Base-by-base conservation (phyloP, 2,888 invertebrate genomes). In the Seira ritae region DNA sequence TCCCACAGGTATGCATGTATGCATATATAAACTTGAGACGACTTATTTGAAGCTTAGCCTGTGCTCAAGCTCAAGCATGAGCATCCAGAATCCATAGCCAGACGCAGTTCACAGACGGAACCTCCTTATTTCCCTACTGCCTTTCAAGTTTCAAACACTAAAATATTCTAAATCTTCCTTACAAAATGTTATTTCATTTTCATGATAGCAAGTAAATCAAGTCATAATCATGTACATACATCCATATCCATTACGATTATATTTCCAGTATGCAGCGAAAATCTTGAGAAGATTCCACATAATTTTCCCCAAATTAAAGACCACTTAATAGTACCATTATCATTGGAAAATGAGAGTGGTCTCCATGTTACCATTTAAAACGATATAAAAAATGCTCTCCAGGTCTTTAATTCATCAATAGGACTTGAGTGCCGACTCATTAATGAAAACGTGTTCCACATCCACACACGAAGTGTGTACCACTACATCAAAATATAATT, bases 251-350 rank as follows among this genome's bases (percentile, higher is more conserved):
- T 55, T 55, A 55, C 15, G 17, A 55, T 55, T 55, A 8, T 55
- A 8, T 55, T 55, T 31, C 31, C 31, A 31, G 55, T 8, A 8
- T 55, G 2, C 15, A 55, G 55, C 3, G 42, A 55, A 31, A 31
- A 31, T 31, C 31, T 31, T 55, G 55, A n/a, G 55, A 55, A 55
- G 55, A 55, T 55, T 55, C 55, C 55, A n/a, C 17, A 55, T 55
- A 55, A 55, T 55, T 55, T 55, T 55, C 55, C 55, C 55, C 15
- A 55, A 55, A 55, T 55, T 55, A 55, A 55, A n/a, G 17, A 55
- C 17, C 15, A 8, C 15, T 55, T 31, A 55, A 55, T 55, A 3
- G 15, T 17, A 2, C 55, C 31, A 31, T 31, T 31, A 31, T 31
- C 31, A 31, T 31, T 31, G 2, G 31, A 31, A 31, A 31, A 31